Evolutionary conservation across 2,797 vertebrate species (phyloP), one percentile per base, ranked within the genome.

Genomic region (Sebastes aleutianus): DNA sequence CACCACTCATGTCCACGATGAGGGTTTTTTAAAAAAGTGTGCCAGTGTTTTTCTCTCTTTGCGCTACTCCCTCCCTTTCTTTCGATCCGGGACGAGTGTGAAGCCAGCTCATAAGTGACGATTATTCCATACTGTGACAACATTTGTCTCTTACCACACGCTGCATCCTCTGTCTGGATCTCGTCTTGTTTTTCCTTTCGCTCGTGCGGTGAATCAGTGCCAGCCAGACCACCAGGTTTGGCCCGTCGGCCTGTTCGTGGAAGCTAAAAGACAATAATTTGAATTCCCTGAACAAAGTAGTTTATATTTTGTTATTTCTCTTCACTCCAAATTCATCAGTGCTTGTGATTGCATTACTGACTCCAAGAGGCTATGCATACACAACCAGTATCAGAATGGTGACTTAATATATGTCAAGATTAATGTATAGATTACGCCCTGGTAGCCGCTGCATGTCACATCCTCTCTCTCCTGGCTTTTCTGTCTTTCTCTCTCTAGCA

Each of bases 121-220:
- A 76, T 74, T 75, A 75, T 84, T 83, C 64, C 83, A 83, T 67
- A 89, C 84, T 82, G 89, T 73, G 78, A 79, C 80, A 77, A 72
- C 74, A 82, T 89, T 87, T 82, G 85, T 87, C 73, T 78, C 76
- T 32, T 76, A 62, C 54, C 80, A 70, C 83, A 88, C 29, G 27
- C 70, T 79, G 78, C 5, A 78, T 39, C 67, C 11, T 68, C 66
- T 68, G 16, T 76, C 32, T 77, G 32, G 70, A 54, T 63, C 27
- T 73, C 31, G 16, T 29, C 43, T 71, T 34, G 67, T 62, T 73
- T 82, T 73, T 59, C 29, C 16, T 22, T 70, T 74, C 67, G 54
- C 27, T 80, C 26, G 8, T 53, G 56, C 74, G 64, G 26, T 34
- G 24, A 67, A 26, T 72, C 56, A 26, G 13, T 22, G 76, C 76